Percentiles rank a stretch among this genome's conserved stretches.
Evolutionary conservation across 1,140 invertebrate genomes (phyloP).

Genomic region (Cheumatopsyche charites): DNA sequence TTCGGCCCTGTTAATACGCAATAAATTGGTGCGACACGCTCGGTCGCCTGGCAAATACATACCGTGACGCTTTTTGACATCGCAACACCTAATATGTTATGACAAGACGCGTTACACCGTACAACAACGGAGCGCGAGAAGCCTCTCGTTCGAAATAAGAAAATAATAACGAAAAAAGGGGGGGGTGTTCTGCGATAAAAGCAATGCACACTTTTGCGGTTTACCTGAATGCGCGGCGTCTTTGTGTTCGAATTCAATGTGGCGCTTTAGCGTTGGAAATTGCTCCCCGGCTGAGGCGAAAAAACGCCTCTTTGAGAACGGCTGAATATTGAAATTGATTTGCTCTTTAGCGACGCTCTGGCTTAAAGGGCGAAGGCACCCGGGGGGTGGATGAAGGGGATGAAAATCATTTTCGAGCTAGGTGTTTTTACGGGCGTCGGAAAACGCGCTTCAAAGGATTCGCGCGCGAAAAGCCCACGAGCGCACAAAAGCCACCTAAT

Average conservation of each 20-base stretch:
- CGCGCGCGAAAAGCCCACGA: neutral
- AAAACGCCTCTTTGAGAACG: constrained; percentile 5
- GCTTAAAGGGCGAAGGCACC: no score
- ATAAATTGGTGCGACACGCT: constrained; percentile 15
- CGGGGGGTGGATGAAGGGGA: neutral
- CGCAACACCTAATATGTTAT: constrained; percentile 5
- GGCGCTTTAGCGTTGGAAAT: no score
- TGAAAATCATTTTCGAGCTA: constrained; percentile 10
- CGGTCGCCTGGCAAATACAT: neutral
- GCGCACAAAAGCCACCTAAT: no score
- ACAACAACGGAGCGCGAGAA: no score
- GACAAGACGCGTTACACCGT: no score
- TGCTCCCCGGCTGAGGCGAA: neutral
- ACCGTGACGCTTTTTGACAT: constrained; percentile 12
- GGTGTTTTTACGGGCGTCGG: constrained; percentile 6
- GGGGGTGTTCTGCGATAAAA: neutral
- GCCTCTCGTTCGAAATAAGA: neutral
- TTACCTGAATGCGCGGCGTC: neutral
- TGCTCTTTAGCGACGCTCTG: constrained; percentile 11
- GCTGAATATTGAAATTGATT: constrained; percentile 20
- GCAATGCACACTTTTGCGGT: neutral
- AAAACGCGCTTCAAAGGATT: constrained; percentile 9
- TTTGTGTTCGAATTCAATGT: no score
- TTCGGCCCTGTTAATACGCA: constrained; percentile 15
- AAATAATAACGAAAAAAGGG: neutral